A percentile compares a stretch with the other conserved stretches of the same genome.
phyloP scores from a whole-genome alignment of 2,888 invertebrate genomes.

The Acrocera orbiculus region DNA sequence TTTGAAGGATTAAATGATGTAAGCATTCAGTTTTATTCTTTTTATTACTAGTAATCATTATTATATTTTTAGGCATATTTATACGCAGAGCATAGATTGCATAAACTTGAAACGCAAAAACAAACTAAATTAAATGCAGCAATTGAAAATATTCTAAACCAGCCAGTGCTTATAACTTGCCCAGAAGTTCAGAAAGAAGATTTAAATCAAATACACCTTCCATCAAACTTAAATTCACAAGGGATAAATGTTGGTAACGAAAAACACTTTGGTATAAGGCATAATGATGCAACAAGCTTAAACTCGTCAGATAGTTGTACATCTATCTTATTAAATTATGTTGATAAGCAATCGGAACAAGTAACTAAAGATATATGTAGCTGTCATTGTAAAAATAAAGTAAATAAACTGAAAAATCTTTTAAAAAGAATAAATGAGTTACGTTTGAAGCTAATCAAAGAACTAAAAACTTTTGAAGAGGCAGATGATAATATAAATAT shows the following conservation, averaged over 20 bases:
- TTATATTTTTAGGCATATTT: conserved; percentile 22
- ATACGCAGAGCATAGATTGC: conserved; percentile 30
- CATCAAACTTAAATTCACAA: not conserved
- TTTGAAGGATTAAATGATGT: conserved; percentile 2
- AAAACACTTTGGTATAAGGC: conserved; percentile 1
- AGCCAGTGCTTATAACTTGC: conserved; percentile 26
- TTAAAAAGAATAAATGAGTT: conserved; percentile 22
- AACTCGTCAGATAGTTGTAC: conserved; percentile 23
- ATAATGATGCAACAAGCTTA: conserved; percentile 10
- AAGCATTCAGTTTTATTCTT: conserved; percentile 1
- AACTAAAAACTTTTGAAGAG: conserved; percentile 16
- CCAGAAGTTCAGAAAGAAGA: conserved; percentile 16
- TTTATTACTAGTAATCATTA: not conserved
- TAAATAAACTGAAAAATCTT: conserved; percentile 17
- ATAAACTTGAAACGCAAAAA: conserved; percentile 28
- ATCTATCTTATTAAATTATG: conserved; percentile 24
- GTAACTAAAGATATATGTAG: conserved; percentile 21
- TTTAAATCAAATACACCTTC: not conserved
- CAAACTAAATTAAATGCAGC: conserved; percentile 37
- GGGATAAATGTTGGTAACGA: conserved; percentile 3
- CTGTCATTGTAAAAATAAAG: conserved; percentile 16
- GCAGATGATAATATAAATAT: conserved; percentile 9
- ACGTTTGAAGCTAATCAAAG: conserved; percentile 18
- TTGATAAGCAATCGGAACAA: conserved; percentile 24
- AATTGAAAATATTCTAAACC: conserved; percentile 29